Evolutionary conservation across 2,797 vertebrate species (phyloP).

Genomic region (Schizopygopsis pylzovi): DNA sequence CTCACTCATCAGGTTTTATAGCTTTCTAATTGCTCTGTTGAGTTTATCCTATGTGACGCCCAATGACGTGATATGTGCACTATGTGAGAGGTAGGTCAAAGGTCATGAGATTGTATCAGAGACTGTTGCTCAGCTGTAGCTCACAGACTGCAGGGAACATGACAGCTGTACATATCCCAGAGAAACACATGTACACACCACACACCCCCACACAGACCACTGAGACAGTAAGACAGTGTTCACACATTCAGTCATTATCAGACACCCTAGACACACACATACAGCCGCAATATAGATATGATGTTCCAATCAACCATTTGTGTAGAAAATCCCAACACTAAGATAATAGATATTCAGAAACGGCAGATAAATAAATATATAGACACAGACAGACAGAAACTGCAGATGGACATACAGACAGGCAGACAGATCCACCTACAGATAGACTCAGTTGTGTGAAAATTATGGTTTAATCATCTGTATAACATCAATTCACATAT

Average conservation of each 20-base stretch:
- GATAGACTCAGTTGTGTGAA: conserved; percentile 18
- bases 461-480: conserved; percentile 50
- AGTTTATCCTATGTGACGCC: not conserved
- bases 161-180: conserved; percentile 39
- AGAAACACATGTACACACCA: conserved; percentile 22
- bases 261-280: not conserved
- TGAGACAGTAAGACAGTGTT: conserved; percentile 28
- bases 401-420: not conserved
- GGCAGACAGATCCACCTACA: not conserved
- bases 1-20: not conserved
- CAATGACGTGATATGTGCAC: not conserved
- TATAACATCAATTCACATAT: conserved; percentile 17
- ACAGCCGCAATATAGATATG: not conserved
- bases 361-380: not conserved
- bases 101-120: conserved; percentile 20
- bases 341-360: not conserved
- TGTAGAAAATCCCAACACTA: not conserved
- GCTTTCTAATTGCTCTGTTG: conserved; percentile 5
- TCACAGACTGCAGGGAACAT: conserved; percentile 28
- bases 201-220: conserved; percentile 10
- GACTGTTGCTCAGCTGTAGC: conserved; percentile 36
- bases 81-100: conserved; percentile 26
- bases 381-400: not conserved
- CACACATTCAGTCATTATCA: conserved; percentile 28
- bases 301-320: conserved; percentile 12